Conservation (phyloP, 2,888 invertebrate genomes). For the Hermodice carunculata region DNA sequence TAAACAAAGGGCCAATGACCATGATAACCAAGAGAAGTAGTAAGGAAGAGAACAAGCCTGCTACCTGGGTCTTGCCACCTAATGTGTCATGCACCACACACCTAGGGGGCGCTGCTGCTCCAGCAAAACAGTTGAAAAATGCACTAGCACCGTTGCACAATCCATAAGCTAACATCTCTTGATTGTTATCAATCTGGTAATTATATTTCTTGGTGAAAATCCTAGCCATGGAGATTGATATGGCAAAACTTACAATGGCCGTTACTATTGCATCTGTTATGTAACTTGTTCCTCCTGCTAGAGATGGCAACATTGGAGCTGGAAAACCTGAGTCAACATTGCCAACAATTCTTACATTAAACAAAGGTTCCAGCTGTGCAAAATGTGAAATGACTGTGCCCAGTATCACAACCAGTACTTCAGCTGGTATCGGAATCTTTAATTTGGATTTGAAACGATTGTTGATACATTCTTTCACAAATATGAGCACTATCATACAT, state of each 20-base stretch:
- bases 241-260: slow-evolving; percentile 44
- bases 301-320: slow-evolving; percentile 53
- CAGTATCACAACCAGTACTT: slow-evolving; percentile 62
- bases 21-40: slow-evolving; percentile 62
- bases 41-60: slow-evolving; percentile 55
- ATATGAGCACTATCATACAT: slow-evolving; percentile 75
- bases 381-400: slow-evolving; percentile 33
- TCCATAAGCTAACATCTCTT: slow-evolving; percentile 69
- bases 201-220: slow-evolving; percentile 41
- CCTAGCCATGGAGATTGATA: slow-evolving; percentile 45
- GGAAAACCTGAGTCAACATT: slow-evolving; percentile 59
- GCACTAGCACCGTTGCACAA: slow-evolving; percentile 65
- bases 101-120: slow-evolving; percentile 68
- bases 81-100: slow-evolving; percentile 62
- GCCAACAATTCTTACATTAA: slow-evolving; percentile 15
- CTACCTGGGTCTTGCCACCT: slow-evolving; percentile 59
- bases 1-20: slow-evolving; percentile 60
- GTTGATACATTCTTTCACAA: slow-evolving; percentile 69
- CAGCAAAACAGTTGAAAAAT: slow-evolving; percentile 70
- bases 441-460: slow-evolving; percentile 68
- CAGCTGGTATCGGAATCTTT: slow-evolving; percentile 77
- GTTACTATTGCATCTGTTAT: slow-evolving; percentile 13
- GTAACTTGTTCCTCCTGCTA: slow-evolving; percentile 32
- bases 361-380: neutral
- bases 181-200: slow-evolving; percentile 43